phyloP scores from a whole-genome alignment of 2,888 invertebrate genomes.

The Amiota minor region DNA sequence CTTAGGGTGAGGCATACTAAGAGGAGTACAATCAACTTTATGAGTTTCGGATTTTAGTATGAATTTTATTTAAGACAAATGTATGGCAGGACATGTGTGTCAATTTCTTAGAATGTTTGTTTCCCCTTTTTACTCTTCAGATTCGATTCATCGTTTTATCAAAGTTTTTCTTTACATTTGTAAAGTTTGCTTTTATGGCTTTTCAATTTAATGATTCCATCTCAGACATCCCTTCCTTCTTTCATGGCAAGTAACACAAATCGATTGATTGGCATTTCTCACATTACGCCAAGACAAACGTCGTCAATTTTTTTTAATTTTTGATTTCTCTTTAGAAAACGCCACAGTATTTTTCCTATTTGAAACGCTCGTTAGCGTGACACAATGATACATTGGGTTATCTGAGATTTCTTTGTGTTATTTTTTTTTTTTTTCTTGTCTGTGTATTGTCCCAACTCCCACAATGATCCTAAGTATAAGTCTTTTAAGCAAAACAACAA shows the following conservation, averaged over 20 bases:
- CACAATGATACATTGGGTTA: slow-evolving; percentile 65
- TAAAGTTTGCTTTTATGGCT: slow-evolving; percentile 4
- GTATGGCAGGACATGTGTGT: slow-evolving; percentile 2
- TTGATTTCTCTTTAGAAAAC: slow-evolving; percentile 47
- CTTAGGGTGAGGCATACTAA: slow-evolving; percentile 4
- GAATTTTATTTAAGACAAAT: neutral
- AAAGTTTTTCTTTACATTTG: no score
- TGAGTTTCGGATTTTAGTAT: slow-evolving; percentile 35
- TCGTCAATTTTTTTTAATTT: slow-evolving; percentile 47
- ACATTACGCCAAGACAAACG: slow-evolving; percentile 55
- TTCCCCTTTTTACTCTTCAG: neutral
- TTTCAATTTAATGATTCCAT: slow-evolving; percentile 20
- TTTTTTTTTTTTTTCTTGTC: neutral
- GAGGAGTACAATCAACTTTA: slow-evolving; percentile 41
- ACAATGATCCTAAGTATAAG: neutral
- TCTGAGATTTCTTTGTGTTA: slow-evolving; percentile 54
- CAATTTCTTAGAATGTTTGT: neutral
- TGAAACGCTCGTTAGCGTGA: slow-evolving; percentile 39
- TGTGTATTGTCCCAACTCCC: neutral
- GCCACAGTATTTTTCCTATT: slow-evolving; percentile 47
- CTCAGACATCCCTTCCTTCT: neutral
- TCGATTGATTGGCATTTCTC: slow-evolving; percentile 62
- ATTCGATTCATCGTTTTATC: neutral
- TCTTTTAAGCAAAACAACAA: slow-evolving; percentile 19
- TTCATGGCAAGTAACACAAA: slow-evolving; percentile 41